Conservation (phyloP, 2,797 vertebrate species). For the Botia kubotai region DNA sequence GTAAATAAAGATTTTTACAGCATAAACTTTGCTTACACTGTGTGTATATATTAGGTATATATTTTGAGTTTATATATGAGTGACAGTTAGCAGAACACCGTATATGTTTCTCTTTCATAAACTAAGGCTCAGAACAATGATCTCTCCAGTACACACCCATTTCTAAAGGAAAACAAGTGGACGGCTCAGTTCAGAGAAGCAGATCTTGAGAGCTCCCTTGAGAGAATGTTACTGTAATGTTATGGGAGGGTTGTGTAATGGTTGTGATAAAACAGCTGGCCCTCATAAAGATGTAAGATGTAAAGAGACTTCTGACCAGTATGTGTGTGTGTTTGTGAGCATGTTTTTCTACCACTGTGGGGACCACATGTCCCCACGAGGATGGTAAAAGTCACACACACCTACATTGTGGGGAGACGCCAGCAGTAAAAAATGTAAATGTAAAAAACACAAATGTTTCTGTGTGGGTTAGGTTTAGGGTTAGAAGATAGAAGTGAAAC, state of each 20-base stretch:
- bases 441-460: too few relatives aligned
- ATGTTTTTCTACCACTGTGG: background rate
- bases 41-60: background rate
- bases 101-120: constrained; percentile 19
- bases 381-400: too few relatives aligned
- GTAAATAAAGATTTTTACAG: too few relatives aligned
- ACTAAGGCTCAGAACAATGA: constrained; percentile 14
- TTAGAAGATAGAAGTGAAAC: too few relatives aligned
- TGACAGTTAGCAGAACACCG: background rate
- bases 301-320: constrained; percentile 18
- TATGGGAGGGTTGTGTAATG: constrained; percentile 18
- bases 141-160: constrained; percentile 24
- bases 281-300: background rate
- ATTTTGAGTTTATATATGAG: too few relatives aligned
- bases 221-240: constrained; percentile 19
- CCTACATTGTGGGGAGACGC: too few relatives aligned
- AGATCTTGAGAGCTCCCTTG: constrained; percentile 17
- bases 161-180: constrained; percentile 35
- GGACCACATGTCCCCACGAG: too few relatives aligned
- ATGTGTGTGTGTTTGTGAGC: background rate
- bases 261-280: background rate
- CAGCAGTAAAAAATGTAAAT: too few relatives aligned
- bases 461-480: too few relatives aligned
- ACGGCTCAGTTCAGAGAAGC: constrained; percentile 27
- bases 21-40: too few relatives aligned